phyloP scores from a whole-genome alignment of 2,113 vertebrate species.

The Martes martes region DNA sequence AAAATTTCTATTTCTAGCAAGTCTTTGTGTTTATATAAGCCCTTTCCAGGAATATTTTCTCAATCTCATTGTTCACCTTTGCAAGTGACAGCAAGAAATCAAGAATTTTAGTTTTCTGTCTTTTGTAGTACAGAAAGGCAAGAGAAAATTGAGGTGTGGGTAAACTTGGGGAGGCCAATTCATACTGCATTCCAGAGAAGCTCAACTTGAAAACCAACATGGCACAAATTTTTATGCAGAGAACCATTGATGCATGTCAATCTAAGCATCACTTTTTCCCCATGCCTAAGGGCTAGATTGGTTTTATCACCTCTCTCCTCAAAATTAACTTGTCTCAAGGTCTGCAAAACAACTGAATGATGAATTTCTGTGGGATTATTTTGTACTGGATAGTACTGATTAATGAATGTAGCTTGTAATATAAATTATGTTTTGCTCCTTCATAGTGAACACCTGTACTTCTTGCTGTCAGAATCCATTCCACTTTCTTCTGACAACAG shows the following conservation, averaged over 20 bases:
- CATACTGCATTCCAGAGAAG: not conserved
- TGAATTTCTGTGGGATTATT: not conserved
- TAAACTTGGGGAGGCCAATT: not conserved
- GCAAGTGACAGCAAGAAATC: not conserved
- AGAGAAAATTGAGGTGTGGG: not conserved
- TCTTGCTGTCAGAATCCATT: not conserved
- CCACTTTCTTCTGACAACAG: not conserved
- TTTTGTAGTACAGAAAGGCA: not conserved
- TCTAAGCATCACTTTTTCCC: not conserved
- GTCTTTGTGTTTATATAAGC: not conserved
- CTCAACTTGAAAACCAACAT: not conserved
- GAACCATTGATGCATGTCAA: not conserved
- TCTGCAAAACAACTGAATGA: not conserved
- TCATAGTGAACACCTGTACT: not conserved
- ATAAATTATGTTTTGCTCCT: not conserved
- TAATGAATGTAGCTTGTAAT: not conserved
- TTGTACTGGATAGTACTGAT: not conserved
- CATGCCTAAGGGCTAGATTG: not conserved
- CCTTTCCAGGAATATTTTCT: not conserved
- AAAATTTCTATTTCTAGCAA: not conserved
- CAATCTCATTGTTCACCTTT: not conserved
- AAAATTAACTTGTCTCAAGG: not conserved
- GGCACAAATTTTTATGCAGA: not conserved
- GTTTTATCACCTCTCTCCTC: not conserved
- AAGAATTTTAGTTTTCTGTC: not conserved